A percentile compares a stretch with the other conserved stretches of the same genome.
Evolutionary conservation across 2,113 vertebrate species (phyloP).

Genomic region (Procavia capensis): DNA sequence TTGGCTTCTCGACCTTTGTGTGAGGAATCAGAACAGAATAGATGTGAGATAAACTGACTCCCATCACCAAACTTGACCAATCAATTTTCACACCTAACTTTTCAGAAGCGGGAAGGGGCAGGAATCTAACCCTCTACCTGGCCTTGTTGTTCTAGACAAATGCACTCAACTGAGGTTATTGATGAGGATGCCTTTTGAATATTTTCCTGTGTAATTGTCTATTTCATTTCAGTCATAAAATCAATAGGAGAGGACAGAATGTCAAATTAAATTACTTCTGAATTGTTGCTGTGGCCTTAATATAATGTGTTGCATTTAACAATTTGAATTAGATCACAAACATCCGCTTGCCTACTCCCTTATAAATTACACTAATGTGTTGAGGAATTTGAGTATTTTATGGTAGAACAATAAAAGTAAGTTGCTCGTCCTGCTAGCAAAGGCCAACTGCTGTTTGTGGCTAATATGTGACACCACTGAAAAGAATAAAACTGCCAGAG

Average conservation of each 20-base stretch:
- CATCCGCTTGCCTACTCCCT: no score
- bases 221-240: not conserved
- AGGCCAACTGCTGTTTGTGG: no score
- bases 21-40: no score
- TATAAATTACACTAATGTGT: not conserved
- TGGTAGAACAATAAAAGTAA: not conserved
- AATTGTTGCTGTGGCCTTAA: rapidly evolving
- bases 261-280: not conserved
- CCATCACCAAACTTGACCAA: not conserved
- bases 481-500: no score
- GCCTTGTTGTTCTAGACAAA: not conserved
- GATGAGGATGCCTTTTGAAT: rapidly evolving
- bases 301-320: not conserved
- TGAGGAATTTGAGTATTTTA: not conserved
- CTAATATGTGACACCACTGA: no score
- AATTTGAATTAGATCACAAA: not conserved
- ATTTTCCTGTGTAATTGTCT: not conserved
- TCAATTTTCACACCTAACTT: not conserved
- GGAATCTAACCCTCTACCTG: not conserved
- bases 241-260: not conserved
- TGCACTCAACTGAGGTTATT: not conserved
- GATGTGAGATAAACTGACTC: no score
- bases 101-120: not conserved
- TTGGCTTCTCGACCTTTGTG: not conserved
- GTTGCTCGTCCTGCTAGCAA: not conserved